Evolutionary conservation across 2,888 invertebrate genomes (phyloP), one percentile per base, ranked within the genome.

Genomic region (Meloe dianella): DNA sequence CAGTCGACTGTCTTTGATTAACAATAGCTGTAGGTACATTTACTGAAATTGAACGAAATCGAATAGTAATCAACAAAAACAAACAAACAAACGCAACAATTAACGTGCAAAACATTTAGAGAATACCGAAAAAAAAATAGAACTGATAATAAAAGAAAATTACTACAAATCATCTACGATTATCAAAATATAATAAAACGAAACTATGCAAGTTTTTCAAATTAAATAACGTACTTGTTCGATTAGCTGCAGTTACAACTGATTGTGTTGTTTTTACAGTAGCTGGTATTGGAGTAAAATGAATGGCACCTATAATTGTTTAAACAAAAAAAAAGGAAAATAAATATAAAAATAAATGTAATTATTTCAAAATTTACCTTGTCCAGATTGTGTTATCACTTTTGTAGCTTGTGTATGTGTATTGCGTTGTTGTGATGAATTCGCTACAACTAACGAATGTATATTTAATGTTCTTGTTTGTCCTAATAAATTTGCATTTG

Each of bases 301-400:
- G 84, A 68, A 84, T 83, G 32, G 83, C 79, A 63, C 83, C 83
- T 82, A 65, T 68, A 73, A 75, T 60, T 1, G n/a, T 47, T 8
- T 1, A 4, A 12, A n/a, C 2, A 63, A 61, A 67, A 69, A 41
- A 51, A 61, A n/a, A n/a, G n/a, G n/a, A n/a, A 61, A 57, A 38
- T 35, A 12, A 58, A 29, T 22, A 22, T 51, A 51, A 14, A n/a
- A 56, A 61, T 71, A 47, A 47, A 57, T 17, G 4, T 47, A 6
- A 54, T 54, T 14, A 51, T 22, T 2, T 41, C 10, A 58, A 20
- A 38, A 27, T 56, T 56, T 75, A 81, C 84, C 83, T 79, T 80
- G 83, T 47, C 81, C 74, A 10, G 82, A 78, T 68, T 84, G 84
- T 29, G 84, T 79, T 51, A 84, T 84, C 67, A 84, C 83, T 75